Conservation (phyloP, 2,888 invertebrate species). For the Drosophila pseudotalamancana region DNA sequence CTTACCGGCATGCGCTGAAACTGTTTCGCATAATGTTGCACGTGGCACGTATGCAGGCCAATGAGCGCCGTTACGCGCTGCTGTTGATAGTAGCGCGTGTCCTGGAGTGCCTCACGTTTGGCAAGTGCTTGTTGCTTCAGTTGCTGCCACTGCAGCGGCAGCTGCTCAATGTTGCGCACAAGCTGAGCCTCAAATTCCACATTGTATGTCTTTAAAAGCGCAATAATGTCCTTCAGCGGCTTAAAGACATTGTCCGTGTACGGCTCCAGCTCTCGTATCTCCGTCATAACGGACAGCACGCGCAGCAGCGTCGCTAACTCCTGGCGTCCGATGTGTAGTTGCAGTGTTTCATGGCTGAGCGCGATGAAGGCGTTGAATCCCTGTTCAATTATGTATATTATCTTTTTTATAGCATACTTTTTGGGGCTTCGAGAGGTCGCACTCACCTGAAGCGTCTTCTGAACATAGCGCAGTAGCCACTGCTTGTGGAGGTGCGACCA, state of each 20-base stretch:
- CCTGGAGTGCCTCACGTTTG: conserved; percentile 93
- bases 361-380: conserved; percentile 92
- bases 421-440: neutral
- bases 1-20: conserved; percentile 86
- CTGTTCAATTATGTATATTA: conserved; percentile 77
- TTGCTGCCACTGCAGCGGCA: conserved; percentile 95
- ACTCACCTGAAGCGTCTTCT: conserved; percentile 86
- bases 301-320: conserved; percentile 93
- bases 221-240: conserved; percentile 93
- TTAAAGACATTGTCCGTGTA: conserved; percentile 95
- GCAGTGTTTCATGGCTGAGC: conserved; percentile 90
- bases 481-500: conserved; percentile 96
- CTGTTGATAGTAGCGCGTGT: conserved; percentile 94
- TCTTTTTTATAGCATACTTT: neutral
- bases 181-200: conserved; percentile 93
- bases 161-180: conserved; percentile 91
- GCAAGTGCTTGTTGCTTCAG: conserved; percentile 93
- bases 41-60: conserved; percentile 91
- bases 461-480: conserved; percentile 92
- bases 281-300: conserved; percentile 91
- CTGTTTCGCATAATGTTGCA: conserved; percentile 90
- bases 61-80: conserved; percentile 93
- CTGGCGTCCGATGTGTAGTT: conserved; percentile 90
- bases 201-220: conserved; percentile 92
- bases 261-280: conserved; percentile 89